Conservation (phyloP, 2,888 invertebrate species). For the Plutella xylostella region DNA sequence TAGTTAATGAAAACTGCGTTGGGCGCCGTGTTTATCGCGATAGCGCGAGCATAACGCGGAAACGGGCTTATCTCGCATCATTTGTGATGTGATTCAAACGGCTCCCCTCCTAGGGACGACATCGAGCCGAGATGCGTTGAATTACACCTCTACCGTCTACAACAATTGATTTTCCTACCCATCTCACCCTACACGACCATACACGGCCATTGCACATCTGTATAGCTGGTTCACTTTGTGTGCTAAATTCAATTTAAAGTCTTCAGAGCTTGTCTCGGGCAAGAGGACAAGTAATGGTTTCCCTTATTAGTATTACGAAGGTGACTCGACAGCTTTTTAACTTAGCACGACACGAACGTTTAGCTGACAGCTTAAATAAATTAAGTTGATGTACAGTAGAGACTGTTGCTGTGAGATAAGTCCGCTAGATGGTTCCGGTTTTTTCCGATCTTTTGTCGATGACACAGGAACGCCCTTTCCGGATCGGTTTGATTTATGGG, state of each 20-base stretch:
- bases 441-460: neutral
- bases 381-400: conserved; percentile 1
- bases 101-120: too few species aligned
- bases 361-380: conserved; percentile 3
- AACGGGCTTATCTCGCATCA: conserved; percentile 23
- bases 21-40: conserved; percentile 22
- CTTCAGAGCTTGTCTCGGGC: too few species aligned
- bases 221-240: too few species aligned
- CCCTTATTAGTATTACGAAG: too few species aligned
- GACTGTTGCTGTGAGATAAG: neutral
- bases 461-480: neutral
- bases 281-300: too few species aligned
- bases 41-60: conserved; percentile 24
- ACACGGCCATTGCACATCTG: too few species aligned
- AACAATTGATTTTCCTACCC: too few species aligned
- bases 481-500: conserved; percentile 1
- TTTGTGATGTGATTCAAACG: neutral
- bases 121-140: too few species aligned
- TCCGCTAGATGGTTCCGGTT: conserved; percentile 1
- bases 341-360: neutral
- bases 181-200: too few species aligned
- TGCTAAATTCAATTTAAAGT: too few species aligned
- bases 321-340: too few species aligned
- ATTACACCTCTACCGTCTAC: too few species aligned
- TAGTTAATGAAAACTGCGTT: neutral